These are phyloP conservation scores for Gymnoscelis rufifasciata DNA, from an alignment of 2,888 invertebrate species.

Conservation along the genomic window DNA sequence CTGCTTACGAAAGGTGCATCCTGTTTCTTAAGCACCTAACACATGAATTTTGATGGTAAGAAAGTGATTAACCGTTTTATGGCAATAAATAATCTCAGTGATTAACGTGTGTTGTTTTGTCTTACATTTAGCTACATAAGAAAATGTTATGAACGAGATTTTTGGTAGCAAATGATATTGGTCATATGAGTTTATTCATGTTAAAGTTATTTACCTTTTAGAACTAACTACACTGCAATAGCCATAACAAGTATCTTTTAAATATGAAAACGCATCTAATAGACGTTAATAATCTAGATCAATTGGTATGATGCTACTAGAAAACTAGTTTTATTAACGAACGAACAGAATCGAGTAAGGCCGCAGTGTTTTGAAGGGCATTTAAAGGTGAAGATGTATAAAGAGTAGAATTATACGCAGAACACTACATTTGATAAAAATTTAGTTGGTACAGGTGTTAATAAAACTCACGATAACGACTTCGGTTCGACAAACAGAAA, in stretches of 20 bases:
- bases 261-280: no score
- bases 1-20: slow-evolving; percentile 37
- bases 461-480: slow-evolving; percentile 5
- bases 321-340: background rate
- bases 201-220: no score
- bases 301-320: background rate
- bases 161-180: no score
- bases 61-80: background rate
- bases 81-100: no score
- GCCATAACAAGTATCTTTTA: no score
- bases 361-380: slow-evolving; percentile 34
- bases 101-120: no score
- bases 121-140: no score
- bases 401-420: background rate
- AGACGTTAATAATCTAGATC: background rate
- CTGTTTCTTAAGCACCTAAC: slow-evolving; percentile 31
- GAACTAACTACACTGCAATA: no score
- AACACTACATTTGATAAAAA: slow-evolving; percentile 8
- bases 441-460: slow-evolving; percentile 21
- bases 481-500: slow-evolving; percentile 12
- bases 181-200: no score
- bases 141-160: no score
- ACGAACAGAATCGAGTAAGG: background rate
- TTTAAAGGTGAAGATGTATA: slow-evolving; percentile 47
- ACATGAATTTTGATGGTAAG: slow-evolving; percentile 14